A percentile compares a stretch with the other conserved stretches of the same genome.
These are phyloP conservation scores for Oryzias celebensis DNA, from an alignment of 2,113 vertebrate species.

Conservation along the genomic window DNA sequence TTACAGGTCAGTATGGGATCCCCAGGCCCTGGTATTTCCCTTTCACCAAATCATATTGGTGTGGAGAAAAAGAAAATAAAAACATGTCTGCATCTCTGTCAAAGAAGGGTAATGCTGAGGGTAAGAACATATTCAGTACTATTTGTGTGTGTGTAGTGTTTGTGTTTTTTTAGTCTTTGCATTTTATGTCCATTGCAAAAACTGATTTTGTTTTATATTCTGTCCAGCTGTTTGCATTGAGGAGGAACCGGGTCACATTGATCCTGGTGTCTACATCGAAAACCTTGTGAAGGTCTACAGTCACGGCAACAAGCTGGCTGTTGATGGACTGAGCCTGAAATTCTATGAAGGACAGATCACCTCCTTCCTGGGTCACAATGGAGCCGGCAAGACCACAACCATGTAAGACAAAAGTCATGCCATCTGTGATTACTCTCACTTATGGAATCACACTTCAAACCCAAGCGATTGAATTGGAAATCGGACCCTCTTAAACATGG, in stretches of 20 bases:
- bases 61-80: constrained; percentile 83
- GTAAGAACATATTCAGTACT: constrained; percentile 63
- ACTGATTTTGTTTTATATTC: not conserved
- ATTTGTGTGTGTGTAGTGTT: too few relatives aligned
- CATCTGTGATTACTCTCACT: not conserved
- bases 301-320: constrained; percentile 92
- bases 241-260: constrained; percentile 89
- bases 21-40: constrained; percentile 97
- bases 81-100: constrained; percentile 66
- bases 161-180: not conserved
- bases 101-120: constrained; percentile 82
- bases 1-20: constrained; percentile 92
- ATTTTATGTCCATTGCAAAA: not conserved
- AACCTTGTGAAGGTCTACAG: constrained; percentile 96
- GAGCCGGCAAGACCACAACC: constrained; percentile 97
- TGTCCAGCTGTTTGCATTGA: constrained; percentile 87
- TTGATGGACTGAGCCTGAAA: constrained; percentile 90
- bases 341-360: constrained; percentile 98
- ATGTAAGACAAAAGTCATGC: constrained; percentile 82
- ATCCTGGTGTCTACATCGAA: constrained; percentile 93
- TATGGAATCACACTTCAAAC: not conserved
- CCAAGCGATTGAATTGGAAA: not conserved
- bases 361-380: constrained; percentile 96
- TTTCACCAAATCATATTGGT: constrained; percentile 94
- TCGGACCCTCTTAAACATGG: not conserved